Conservation (phyloP, 2,797 vertebrate genomes). For the Meda fulgida region DNA sequence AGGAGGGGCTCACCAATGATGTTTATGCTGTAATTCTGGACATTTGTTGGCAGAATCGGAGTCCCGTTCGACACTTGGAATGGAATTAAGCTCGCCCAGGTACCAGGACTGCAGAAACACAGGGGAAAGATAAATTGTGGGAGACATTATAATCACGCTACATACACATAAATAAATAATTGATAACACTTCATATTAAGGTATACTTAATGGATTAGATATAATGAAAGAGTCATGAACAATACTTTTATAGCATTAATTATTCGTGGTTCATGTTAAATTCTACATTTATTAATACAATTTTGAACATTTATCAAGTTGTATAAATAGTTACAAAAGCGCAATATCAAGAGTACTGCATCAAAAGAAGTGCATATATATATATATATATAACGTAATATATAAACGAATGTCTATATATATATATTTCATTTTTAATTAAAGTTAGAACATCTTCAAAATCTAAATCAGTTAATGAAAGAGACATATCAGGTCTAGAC, state of each 20-base stretch:
- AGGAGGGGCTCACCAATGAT: constrained; percentile 99
- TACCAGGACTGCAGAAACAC: constrained; percentile 94
- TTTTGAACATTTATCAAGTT: background rate
- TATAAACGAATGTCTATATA: background rate
- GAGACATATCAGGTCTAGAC: constrained; percentile 17
- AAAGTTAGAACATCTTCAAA: background rate
- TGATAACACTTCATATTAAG: background rate
- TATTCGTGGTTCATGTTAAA: background rate
- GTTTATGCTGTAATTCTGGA: constrained; percentile 99
- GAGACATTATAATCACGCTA: background rate
- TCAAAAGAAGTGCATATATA: background rate
- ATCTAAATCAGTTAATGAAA: constrained; percentile 7
- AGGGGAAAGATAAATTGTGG: constrained; percentile 47
- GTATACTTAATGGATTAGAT: background rate
- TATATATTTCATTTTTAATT: background rate
- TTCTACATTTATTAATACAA: background rate
- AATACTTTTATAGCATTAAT: background rate
- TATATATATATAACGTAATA: too few species aligned
- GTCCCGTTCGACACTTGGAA: constrained; percentile 99
- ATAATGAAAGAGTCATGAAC: background rate
- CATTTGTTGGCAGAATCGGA: constrained; percentile 98
- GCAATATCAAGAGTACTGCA: background rate
- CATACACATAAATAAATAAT: background rate
- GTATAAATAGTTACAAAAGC: background rate
- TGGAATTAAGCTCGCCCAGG: constrained; percentile 99